phyloP scores from a whole-genome alignment of 2,797 vertebrate genomes.

The Esox lucius region DNA sequence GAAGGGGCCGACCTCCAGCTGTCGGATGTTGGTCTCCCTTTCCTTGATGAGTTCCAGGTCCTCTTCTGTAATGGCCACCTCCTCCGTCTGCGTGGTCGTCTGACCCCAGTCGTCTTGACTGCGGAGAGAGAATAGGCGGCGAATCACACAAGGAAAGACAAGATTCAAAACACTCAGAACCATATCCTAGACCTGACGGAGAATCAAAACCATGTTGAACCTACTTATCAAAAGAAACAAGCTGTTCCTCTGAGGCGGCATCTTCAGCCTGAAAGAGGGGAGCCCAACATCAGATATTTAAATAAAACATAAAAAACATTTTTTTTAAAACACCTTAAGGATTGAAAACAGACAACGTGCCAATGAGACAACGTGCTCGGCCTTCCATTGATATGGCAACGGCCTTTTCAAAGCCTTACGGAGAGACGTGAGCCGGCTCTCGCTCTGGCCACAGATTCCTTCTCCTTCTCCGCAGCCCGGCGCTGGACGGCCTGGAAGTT shows the following conservation, averaged over 20 bases:
- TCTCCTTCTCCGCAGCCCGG: constrained; percentile 82
- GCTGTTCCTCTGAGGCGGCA: constrained; percentile 83
- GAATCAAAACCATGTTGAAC: constrained; percentile 12
- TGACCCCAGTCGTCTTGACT: constrained; percentile 93
- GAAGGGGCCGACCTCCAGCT: constrained; percentile 83
- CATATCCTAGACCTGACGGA: neutral
- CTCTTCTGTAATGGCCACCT: constrained; percentile 88
- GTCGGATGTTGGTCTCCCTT: constrained; percentile 90
- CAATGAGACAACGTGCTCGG: neutral
- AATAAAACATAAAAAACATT: no score
- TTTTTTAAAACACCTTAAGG: neutral
- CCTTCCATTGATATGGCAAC: neutral
- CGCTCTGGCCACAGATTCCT: constrained; percentile 81
- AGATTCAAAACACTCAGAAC: neutral
- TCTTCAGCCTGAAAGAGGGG: constrained; percentile 81
- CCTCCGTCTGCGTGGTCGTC: constrained; percentile 85
- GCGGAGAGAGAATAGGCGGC: constrained; percentile 42
- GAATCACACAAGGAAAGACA: neutral
- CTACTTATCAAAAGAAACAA: constrained; percentile 96
- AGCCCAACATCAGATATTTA: neutral
- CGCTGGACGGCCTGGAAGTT: constrained; percentile 85
- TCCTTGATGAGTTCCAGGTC: constrained; percentile 96
- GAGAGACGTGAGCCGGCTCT: constrained; percentile 83
- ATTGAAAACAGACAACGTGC: neutral
- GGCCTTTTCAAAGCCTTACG: constrained; percentile 50